phyloP scores from a whole-genome alignment of 1,140 invertebrate genomes.

The Musca domestica region DNA sequence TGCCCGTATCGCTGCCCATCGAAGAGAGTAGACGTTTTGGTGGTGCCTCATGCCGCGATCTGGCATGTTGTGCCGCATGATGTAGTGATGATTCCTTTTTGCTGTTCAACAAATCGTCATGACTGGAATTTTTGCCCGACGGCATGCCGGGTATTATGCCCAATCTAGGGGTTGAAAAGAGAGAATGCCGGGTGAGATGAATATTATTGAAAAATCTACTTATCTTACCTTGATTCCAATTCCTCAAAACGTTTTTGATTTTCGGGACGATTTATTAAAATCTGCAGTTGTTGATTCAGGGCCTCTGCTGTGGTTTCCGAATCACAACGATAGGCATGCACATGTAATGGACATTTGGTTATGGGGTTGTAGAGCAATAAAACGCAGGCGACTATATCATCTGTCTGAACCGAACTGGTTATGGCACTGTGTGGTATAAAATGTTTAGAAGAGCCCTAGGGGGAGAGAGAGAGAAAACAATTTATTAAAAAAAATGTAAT shows the following conservation, averaged over 20 bases:
- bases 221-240: constrained; percentile 62
- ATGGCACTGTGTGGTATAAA: constrained; percentile 92
- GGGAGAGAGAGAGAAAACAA: not conserved
- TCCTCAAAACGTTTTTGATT: constrained; percentile 83
- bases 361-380: constrained; percentile 87
- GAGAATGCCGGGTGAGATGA: too few relatives aligned
- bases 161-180: constrained; percentile 32
- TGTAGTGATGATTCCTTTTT: constrained; percentile 15
- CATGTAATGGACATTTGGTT: constrained; percentile 82
- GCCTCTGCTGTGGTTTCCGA: constrained; percentile 87
- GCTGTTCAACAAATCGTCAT: not conserved
- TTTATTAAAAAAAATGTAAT: not conserved
- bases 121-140: constrained; percentile 16
- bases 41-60: constrained; percentile 53
- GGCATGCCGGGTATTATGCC: constrained; percentile 45
- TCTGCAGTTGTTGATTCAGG: constrained; percentile 77
- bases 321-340: constrained; percentile 94
- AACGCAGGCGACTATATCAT: constrained; percentile 88
- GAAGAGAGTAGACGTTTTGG: constrained; percentile 63
- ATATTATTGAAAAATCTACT: not conserved
- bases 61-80: constrained; percentile 27
- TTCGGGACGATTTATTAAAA: constrained; percentile 78
- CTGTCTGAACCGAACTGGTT: constrained; percentile 79
- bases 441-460: constrained; percentile 77
- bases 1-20: constrained; percentile 69